Evolutionary conservation across 2,113 vertebrate species (phyloP), one percentile per base, ranked within the genome.

Genomic region (Pterocles gutturalis): DNA sequence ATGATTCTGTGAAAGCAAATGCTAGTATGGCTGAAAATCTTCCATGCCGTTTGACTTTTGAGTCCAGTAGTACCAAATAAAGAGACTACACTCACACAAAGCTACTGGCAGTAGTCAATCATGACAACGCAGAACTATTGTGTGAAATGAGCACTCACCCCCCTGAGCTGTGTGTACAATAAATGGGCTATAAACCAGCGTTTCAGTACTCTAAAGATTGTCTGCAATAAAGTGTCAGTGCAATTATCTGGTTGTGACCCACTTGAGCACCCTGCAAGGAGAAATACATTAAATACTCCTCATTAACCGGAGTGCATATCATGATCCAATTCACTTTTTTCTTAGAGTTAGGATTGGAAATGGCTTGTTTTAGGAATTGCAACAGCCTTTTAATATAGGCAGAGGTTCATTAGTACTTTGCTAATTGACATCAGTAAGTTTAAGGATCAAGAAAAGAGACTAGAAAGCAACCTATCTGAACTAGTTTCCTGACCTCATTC

Each of bases 401-500:
- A 70, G 79, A 95, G 64, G 73, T 93, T 98, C 93, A 96, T 96
- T 97, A 97, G 95, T 93, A 89, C 66, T 95, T 91, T 38, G 72
- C 84, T 96, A 93, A 94, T 93, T 95, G 65, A 78, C 22, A 46
- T 62, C 62, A 29, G 21, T 67, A 80, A 91, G 71, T 85, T 90
- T 94, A 89, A 17, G n/a, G 88, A 94, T 95, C 28, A 89, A 64
- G 96, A 86, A 90, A 92, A 96, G 58, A 95, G 70, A 90, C 84
- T 89, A 80, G 91, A 94, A 96, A 94, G 95, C 96, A 97, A 93
- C 4, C 15, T 69, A 71, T 86, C 91, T 96, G 95, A 93, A 84
- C 96, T 83, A 96, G 73, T 96, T 97, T 97, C 90, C 90, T 97
- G 93, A 97, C 95, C 97, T 98, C 92, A 45, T 97, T 97, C 76